phyloP scores from a whole-genome alignment of 2,113 vertebrate genomes.

The Phaethornis superciliosus region DNA sequence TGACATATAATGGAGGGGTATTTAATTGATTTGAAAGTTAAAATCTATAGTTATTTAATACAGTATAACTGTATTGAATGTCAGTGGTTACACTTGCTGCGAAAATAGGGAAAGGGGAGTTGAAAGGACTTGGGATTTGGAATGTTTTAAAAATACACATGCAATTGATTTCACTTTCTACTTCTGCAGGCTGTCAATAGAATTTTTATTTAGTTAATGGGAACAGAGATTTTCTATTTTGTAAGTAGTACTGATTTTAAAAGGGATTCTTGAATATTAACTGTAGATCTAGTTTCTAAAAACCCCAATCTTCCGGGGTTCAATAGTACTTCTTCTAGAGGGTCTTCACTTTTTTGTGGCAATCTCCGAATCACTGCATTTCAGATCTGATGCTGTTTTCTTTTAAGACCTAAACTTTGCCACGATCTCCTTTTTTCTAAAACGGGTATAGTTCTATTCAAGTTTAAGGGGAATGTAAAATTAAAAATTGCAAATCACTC shows the following conservation, averaged over 20 bases:
- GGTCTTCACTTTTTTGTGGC: background rate
- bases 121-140: background rate
- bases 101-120: constrained; percentile 1
- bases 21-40: constrained; percentile 67
- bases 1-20: constrained; percentile 40
- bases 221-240: background rate
- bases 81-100: constrained; percentile 2
- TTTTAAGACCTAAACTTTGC: background rate
- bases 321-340: accelerated
- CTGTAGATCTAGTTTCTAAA: background rate
- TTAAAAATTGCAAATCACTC: background rate
- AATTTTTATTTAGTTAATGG: background rate
- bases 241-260: background rate
- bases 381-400: background rate
- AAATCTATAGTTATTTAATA: constrained; percentile 50
- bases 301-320: background rate
- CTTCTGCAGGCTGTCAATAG: background rate
- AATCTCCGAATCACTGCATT: background rate
- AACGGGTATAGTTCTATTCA: background rate
- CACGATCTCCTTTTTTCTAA: background rate
- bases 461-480: background rate
- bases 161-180: background rate
- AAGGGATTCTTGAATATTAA: background rate
- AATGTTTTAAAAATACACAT: background rate
- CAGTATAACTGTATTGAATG: constrained; percentile 15